Conservation (phyloP, 37 sponge, comb jelly and placozoan species). For the Chondrilla cf. caribensis region DNA sequence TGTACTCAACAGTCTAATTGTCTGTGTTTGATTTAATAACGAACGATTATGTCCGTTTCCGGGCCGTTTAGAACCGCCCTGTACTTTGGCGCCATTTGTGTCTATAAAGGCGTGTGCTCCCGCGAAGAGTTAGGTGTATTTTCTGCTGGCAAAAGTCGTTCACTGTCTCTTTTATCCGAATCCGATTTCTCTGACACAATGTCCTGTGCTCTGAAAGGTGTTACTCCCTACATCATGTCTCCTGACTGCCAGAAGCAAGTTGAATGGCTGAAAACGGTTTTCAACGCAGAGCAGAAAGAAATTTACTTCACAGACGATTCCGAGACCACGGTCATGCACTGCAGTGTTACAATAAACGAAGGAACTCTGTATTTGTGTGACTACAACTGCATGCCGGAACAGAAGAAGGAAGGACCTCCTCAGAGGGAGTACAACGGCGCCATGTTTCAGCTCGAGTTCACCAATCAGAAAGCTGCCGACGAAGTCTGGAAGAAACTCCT, state of each 20-base stretch:
- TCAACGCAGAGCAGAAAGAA: slow-evolving; percentile 24
- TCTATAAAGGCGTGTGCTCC: too few relatives aligned
- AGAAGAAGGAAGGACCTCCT: neutral
- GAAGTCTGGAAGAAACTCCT: slow-evolving; percentile 2
- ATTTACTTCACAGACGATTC: slow-evolving; percentile 23
- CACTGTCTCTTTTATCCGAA: too few relatives aligned
- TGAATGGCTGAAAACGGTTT: slow-evolving; percentile 41
- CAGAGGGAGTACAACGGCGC: neutral
- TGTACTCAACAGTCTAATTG: too few relatives aligned
- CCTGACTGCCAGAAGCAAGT: slow-evolving; percentile 30
- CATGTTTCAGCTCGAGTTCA: neutral
- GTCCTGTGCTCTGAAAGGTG: slow-evolving; percentile 24
- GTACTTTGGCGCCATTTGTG: too few relatives aligned
- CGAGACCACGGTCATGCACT: slow-evolving; percentile 30
- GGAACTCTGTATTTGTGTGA: slow-evolving; percentile 24
- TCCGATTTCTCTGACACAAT: too few relatives aligned
- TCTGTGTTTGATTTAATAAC: too few relatives aligned
- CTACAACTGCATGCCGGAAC: neutral
- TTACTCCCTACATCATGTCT: slow-evolving; percentile 37
- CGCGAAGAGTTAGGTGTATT: too few relatives aligned
- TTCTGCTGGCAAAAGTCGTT: too few relatives aligned
- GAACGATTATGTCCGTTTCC: too few relatives aligned
- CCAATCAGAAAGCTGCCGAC: neutral
- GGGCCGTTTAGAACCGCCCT: too few relatives aligned
- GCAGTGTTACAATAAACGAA: slow-evolving; percentile 34